These are phyloP conservation scores for Morpho deidamia DNA, from an alignment of 2,888 invertebrate species.

Conservation along the genomic window DNA sequence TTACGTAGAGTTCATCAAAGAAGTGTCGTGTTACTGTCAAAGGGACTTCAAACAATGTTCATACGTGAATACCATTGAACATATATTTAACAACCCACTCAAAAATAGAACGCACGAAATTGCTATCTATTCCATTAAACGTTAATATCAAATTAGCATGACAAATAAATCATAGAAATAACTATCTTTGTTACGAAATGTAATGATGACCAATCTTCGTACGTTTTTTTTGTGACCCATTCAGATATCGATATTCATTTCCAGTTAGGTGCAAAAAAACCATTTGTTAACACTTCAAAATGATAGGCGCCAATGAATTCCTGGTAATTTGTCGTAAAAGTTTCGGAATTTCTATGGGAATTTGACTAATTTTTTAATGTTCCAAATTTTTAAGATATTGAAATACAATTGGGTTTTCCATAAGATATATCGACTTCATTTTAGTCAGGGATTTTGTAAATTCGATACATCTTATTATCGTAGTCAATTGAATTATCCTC, in stretches of 20 bases:
- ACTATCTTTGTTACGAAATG: neutral
- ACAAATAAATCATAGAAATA: neutral
- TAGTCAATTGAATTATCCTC: no score
- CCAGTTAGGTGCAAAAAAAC: constrained; percentile 21
- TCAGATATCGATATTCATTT: constrained; percentile 14
- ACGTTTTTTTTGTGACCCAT: constrained; percentile 6
- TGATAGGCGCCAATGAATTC: constrained; percentile 15
- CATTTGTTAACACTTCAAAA: constrained; percentile 24
- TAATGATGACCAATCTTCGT: constrained; percentile 7
- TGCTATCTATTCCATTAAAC: constrained; percentile 3
- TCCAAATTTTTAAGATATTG: no score
- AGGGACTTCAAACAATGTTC: constrained; percentile 23
- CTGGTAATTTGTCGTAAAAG: neutral
- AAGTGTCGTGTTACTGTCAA: constrained; percentile 32
- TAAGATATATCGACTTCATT: no score
- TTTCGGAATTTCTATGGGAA: neutral
- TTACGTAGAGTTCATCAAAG: constrained; percentile 30
- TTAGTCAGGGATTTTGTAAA: no score
- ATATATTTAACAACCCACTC: neutral
- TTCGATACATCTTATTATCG: no score
- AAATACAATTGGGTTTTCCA: no score
- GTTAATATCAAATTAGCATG: constrained; percentile 3
- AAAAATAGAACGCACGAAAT: constrained; percentile 5
- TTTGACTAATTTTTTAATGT: no score
- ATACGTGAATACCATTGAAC: constrained; percentile 20